These are phyloP conservation scores for Phainopepla nitens DNA, from an alignment of 2,113 vertebrate species.

Conservation along the genomic window DNA sequence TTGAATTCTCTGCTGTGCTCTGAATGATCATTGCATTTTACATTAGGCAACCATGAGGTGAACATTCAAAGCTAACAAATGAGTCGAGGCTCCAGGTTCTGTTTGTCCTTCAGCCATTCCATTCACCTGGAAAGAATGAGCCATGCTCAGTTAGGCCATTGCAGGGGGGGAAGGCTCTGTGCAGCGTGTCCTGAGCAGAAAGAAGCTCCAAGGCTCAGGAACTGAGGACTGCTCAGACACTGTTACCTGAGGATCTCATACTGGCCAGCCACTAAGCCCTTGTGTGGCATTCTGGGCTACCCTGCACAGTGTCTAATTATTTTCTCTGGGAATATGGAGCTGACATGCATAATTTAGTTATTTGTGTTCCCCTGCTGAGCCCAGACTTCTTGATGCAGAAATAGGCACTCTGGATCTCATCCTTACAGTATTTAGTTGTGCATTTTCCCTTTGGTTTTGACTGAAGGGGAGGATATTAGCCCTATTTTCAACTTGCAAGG, in stretches of 20 bases:
- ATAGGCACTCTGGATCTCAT: background rate
- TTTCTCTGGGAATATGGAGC: background rate
- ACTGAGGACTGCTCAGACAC: background rate
- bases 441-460: background rate
- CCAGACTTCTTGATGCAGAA: background rate
- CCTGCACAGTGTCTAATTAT: background rate
- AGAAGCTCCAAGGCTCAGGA: background rate
- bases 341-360: background rate
- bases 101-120: background rate
- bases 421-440: background rate
- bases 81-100: background rate
- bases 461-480: background rate
- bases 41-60: background rate
- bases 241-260: background rate
- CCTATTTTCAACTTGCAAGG: background rate
- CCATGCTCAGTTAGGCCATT: background rate
- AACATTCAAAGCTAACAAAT: background rate
- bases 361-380: background rate
- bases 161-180: background rate
- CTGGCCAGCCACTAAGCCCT: background rate
- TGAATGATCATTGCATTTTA: background rate
- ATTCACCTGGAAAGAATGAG: background rate
- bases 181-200: background rate
- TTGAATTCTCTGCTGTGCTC: background rate
- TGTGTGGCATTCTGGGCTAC: background rate